phyloP scores from a whole-genome alignment of 2,113 vertebrate species.

The Galemys pyrenaicus region DNA sequence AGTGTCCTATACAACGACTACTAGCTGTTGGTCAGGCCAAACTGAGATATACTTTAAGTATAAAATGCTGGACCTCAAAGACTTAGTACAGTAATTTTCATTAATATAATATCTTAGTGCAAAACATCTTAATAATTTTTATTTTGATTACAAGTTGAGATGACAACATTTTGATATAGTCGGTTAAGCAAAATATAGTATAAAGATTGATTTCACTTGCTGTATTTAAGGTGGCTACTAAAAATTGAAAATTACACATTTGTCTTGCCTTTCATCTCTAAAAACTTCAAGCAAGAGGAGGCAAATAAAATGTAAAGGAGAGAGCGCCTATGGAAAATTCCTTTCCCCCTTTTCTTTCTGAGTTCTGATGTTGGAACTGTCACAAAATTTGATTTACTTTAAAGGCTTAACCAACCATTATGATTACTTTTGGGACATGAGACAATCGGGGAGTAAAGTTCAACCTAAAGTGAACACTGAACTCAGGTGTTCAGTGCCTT shows the following conservation, averaged over 20 bases:
- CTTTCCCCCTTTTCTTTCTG: neutral
- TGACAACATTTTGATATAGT: slow-evolving; percentile 28
- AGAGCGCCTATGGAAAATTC: neutral
- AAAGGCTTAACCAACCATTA: neutral
- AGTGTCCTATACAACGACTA: neutral
- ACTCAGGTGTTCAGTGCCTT: neutral
- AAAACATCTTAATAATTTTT: neutral
- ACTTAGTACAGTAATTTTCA: neutral
- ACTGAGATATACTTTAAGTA: neutral
- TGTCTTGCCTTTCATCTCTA: neutral
- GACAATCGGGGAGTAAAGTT: neutral
- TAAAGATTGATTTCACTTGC: neutral
- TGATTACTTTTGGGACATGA: neutral
- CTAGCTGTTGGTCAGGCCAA: neutral
- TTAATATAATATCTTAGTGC: too few relatives aligned
- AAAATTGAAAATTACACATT: neutral
- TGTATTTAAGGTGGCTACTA: slow-evolving; percentile 12
- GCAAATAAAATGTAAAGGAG: neutral
- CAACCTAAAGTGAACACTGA: neutral
- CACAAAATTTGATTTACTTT: neutral
- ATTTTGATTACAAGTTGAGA: neutral
- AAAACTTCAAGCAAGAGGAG: neutral
- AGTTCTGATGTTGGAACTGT: neutral
- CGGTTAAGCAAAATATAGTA: slow-evolving; percentile 4
- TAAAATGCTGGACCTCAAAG: slow-evolving; percentile 7